Conservation (phyloP, 2,888 invertebrate genomes). For the Conops quadrifasciatus region DNA sequence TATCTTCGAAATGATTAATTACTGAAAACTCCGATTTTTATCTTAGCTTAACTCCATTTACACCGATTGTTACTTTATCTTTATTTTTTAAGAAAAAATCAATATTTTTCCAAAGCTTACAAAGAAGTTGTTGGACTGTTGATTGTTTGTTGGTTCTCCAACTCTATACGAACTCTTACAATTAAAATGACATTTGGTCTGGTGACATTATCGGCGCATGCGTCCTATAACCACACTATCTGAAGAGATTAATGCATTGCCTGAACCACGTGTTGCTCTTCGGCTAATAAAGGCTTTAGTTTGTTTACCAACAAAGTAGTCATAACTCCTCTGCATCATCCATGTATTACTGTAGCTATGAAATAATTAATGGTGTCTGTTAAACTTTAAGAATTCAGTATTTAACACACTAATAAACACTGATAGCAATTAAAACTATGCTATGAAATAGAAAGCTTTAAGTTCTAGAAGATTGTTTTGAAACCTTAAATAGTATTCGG, state of each 20-base stretch:
- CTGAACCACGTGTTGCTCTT: neutral
- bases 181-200: neutral
- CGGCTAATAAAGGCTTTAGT: neutral
- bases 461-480: no score
- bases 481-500: no score
- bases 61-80: neutral
- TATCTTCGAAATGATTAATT: neutral
- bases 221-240: neutral
- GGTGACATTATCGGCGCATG: neutral
- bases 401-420: neutral
- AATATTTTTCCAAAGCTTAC: constrained; percentile 9
- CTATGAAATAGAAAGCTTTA: neutral
- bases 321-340: neutral
- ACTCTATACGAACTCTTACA: neutral
- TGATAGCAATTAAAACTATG: no score
- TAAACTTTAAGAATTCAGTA: no score
- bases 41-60: neutral
- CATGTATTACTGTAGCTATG: neutral
- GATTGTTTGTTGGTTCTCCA: neutral
- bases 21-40: neutral
- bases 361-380: no score
- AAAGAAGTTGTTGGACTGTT: neutral
- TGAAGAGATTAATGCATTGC: neutral
- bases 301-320: neutral
- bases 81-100: constrained; percentile 19